phyloP scores from a whole-genome alignment of 2,797 vertebrate species.

The Lagocephalus sceleratus region DNA sequence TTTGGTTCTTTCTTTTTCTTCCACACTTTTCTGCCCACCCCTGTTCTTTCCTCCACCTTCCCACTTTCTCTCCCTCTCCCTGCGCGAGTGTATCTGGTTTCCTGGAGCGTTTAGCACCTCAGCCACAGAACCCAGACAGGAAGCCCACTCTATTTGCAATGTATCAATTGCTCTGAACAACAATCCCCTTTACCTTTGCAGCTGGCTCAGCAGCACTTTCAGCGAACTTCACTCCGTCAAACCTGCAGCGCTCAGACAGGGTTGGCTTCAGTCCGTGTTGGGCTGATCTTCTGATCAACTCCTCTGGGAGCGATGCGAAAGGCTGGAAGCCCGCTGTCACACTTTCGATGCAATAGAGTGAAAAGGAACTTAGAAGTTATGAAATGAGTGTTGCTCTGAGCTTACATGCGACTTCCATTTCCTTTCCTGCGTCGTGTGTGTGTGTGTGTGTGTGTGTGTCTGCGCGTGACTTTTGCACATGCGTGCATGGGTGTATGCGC shows the following conservation, averaged over 20 bases:
- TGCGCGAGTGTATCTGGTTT: conserved; percentile 79
- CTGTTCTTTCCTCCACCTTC: conserved; percentile 20
- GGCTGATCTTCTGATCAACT: no score
- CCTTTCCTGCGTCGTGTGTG: no score
- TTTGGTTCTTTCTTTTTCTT: conserved; percentile 18
- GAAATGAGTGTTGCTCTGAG: no score
- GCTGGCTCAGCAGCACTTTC: conserved; percentile 72
- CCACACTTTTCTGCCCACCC: conserved; percentile 16
- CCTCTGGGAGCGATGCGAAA: no score
- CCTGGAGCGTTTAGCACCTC: conserved; percentile 81
- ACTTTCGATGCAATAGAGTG: no score
- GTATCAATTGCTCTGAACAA: conserved; percentile 77
- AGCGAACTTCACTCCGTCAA: conserved; percentile 55
- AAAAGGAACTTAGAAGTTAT: no score
- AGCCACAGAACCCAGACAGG: conserved; percentile 78
- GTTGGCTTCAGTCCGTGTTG: no score
- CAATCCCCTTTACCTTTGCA: conserved; percentile 64
- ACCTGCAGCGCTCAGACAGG: conserved; percentile 11
- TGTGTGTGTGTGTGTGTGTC: no score
- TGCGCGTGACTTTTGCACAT: conserved; percentile 3
- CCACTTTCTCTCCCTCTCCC: conserved; percentile 48
- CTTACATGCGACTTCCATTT: no score
- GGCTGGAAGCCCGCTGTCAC: no score
- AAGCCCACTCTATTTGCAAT: conserved; percentile 83
- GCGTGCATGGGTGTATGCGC: conserved; percentile 21